Evolutionary conservation across 2,888 invertebrate genomes (phyloP), one percentile per base, ranked within the genome.

Genomic region (Caenorhabditis sp.): DNA sequence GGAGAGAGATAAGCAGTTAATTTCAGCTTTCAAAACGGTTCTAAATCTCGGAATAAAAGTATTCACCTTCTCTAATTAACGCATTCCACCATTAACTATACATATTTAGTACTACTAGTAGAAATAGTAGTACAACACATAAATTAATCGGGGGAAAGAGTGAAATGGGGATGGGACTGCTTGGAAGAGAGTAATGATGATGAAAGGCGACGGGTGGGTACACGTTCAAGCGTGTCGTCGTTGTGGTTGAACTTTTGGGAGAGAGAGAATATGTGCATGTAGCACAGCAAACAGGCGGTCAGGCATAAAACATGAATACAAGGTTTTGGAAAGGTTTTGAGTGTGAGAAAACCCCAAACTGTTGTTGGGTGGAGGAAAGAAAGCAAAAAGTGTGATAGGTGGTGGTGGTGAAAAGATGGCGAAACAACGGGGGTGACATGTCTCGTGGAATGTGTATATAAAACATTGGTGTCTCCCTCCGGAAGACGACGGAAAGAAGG

Each of bases 381-480:
- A 22, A 16, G 22, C 7, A 10, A 10, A 51, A 10, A 24, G 22
- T 8, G 51, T 10, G 44, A 24, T 38, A 19, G n/a, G 28, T 58
- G 58, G 58, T 28, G 59, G 47, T 44, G 63, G 63, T 63, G 63
- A 63, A 26, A 63, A 58, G 31, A 58, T 58, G 56, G 56, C 56
- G 56, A 61, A 41, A 61, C 24, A 19, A 61, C 24, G 61, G 7
- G 7, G n/a, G 19, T 19, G 49, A n/a, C 6, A n/a, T 61, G 61
- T 61, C 24, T 31, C 56, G 7, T 10, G 63, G 63, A 63, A 63
- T 63, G 63, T 63, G 44, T 63, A 63, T 63, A 63, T 63, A 63
- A 63, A 63, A 63, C 63, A 63, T 63, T 63, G 63, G 63, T 44
- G 63, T 47, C 63, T 63, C 41, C 41, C 63, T 63, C 63, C 63